A percentile compares a stretch with the other conserved stretches of the same genome.
Evolutionary conservation across 2,797 vertebrate species (phyloP).

Genomic region (Arrhamphus sclerolepis): DNA sequence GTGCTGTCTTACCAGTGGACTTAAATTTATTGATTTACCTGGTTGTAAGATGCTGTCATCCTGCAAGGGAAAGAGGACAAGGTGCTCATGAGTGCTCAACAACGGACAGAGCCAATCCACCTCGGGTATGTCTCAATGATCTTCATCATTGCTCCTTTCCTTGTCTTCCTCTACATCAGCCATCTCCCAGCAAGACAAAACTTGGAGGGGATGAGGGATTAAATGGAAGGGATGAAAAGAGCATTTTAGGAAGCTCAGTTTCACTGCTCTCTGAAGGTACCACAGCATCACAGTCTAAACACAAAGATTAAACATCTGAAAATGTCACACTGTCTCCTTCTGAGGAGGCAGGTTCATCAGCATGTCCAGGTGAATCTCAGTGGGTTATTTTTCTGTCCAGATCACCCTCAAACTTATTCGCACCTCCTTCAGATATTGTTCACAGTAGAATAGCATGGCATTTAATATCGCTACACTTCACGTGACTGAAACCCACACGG

Average conservation of each 20-base stretch:
- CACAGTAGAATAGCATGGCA: conserved; percentile 34
- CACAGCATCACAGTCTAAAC: conserved; percentile 22
- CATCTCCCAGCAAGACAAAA: conserved; percentile 50
- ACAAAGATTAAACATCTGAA: conserved; percentile 17
- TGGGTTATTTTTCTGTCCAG: conserved; percentile 26
- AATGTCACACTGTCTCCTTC: background rate
- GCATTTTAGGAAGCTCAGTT: conserved; percentile 13
- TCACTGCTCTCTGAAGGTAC: conserved; percentile 12
- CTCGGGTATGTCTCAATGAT: conserved; percentile 6
- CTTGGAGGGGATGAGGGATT: conserved; percentile 61
- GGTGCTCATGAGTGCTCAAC: conserved; percentile 36
- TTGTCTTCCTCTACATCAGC: conserved; percentile 50
- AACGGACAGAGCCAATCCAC: conserved; percentile 39
- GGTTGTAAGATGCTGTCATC: conserved; percentile 66
- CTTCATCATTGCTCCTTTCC: conserved; percentile 39
- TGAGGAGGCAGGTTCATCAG: background rate
- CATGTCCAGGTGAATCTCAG: conserved; percentile 25
- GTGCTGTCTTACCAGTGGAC: conserved; percentile 73
- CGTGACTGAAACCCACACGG: conserved; percentile 13
- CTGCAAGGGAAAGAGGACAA: conserved; percentile 39
- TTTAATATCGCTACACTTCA: conserved; percentile 44
- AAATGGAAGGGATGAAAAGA: conserved; percentile 39
- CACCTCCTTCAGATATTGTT: conserved; percentile 17
- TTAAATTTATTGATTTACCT: conserved; percentile 69
- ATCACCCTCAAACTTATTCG: conserved; percentile 25